Percentiles rank a stretch among this genome's conserved stretches.
Conservation (phyloP, 2,888 invertebrate genomes). For the Galerucella pusilla region DNA sequence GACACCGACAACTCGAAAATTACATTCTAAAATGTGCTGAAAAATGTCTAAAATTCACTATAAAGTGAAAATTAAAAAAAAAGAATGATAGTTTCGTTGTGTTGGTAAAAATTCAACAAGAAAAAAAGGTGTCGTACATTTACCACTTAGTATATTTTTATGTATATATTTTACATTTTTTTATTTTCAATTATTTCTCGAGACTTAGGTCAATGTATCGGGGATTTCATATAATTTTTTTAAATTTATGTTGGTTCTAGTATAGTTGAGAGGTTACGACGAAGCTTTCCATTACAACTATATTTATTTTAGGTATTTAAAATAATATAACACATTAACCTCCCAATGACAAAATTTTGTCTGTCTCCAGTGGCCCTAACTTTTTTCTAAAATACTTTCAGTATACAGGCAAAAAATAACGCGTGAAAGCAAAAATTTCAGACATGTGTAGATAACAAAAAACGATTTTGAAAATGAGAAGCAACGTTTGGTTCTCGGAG, state of each 20-base stretch:
- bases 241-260: neutral
- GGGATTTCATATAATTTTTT: slow-evolving; percentile 5
- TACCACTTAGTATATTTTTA: slow-evolving; percentile 45
- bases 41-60: slow-evolving; percentile 51
- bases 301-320: too few relatives aligned
- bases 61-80: slow-evolving; percentile 47
- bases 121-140: slow-evolving; percentile 46
- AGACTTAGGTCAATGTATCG: neutral
- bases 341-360: too few relatives aligned
- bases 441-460: too few relatives aligned
- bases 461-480: too few relatives aligned
- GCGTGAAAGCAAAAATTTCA: too few relatives aligned
- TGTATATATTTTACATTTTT: slow-evolving; percentile 48
- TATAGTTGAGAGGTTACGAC: neutral
- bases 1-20: slow-evolving; percentile 61
- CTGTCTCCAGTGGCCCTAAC: too few relatives aligned
- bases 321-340: too few relatives aligned
- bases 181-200: slow-evolving; percentile 15
- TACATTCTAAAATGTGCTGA: slow-evolving; percentile 56
- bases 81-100: slow-evolving; percentile 52
- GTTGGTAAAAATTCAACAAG: slow-evolving; percentile 49
- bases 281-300: neutral
- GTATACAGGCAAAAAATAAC: too few relatives aligned
- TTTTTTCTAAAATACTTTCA: too few relatives aligned
- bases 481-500: too few relatives aligned